Conservation (phyloP, 2,888 invertebrate genomes). For the Oscheius myriophilus region DNA sequence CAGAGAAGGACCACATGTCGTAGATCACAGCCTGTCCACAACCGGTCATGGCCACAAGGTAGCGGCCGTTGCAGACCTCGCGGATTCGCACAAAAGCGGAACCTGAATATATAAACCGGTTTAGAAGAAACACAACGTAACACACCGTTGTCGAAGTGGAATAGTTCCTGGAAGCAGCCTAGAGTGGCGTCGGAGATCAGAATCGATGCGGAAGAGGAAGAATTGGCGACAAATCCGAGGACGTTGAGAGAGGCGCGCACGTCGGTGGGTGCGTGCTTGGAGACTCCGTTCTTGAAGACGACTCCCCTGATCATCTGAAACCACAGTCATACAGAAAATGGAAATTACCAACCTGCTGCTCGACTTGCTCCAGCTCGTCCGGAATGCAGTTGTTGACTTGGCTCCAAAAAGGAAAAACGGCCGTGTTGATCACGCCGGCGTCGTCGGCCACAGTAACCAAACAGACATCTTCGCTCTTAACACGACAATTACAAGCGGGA, state of each 20-base stretch:
- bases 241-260: background rate
- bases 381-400: background rate
- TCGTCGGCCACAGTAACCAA: constrained; percentile 8
- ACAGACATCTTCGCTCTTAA: constrained; percentile 15
- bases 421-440: background rate
- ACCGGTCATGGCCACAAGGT: constrained; percentile 21
- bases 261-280: background rate
- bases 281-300: background rate
- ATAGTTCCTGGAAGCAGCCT: background rate
- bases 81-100: constrained; percentile 7
- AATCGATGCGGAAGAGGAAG: background rate
- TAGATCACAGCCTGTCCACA: constrained; percentile 15
- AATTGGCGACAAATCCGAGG: background rate
- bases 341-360: too few relatives aligned
- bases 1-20: constrained; percentile 20
- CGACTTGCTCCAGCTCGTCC: background rate
- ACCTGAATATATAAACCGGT: background rate
- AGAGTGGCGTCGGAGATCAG: background rate
- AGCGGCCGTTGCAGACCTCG: constrained; percentile 25
- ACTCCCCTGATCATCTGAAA: constrained; percentile 12
- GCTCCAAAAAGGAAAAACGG: constrained; percentile 18
- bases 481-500: too few relatives aligned
- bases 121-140: too few relatives aligned
- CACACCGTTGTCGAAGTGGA: background rate
- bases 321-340: background rate